Base-by-base conservation (phyloP, 2,888 invertebrate species). In the Ferrisia virgata region DNA sequence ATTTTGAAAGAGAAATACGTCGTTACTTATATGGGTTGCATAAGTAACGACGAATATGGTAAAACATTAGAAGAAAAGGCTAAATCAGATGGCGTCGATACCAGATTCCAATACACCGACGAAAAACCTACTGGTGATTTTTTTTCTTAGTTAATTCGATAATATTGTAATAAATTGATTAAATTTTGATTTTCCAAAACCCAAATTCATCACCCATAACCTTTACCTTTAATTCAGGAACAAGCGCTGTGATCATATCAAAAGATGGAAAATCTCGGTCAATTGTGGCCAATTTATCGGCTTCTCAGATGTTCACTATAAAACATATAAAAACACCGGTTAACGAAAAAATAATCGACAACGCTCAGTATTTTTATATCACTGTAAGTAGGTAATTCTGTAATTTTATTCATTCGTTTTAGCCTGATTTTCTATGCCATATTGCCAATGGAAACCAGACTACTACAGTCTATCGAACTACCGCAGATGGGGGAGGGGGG, bases 221-320 rank as follows among this genome's bases (percentile, higher is more conserved):
- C 36, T 3, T 36, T 36, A 6, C 31, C 8, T 72, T 72, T 25
- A 72, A 22, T 33, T 53, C 85, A 88, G 89, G 89, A 43, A 98
- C 97, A 0, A 99, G 99, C 90, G 99, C 96, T 1, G 99, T 98
- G 64, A 91, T 99, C 13, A 93, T 99, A 82, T 98, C 97, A 0
- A 90, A 90, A 81, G 89, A 90, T 84, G 94, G 95, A 85, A 93
- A 93, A 87, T 93, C 93, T 88, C 92, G 98, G 86, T 99, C 98
- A 5, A 90, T 99, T 22, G 96, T 96, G 89, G 99, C 99, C 2
- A 96, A 99, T 90, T 90, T 99, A 86, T 98, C 96, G 18, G 99
- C 99, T 11, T 99, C 99, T 0, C 97, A 98, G 90, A 91, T 92
- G 87, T 99, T 98, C 89, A 96, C 96, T 0, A 91, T 92, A 18